Base-by-base conservation (phyloP, 2,797 vertebrate species). In the Labeo calbasu region DNA sequence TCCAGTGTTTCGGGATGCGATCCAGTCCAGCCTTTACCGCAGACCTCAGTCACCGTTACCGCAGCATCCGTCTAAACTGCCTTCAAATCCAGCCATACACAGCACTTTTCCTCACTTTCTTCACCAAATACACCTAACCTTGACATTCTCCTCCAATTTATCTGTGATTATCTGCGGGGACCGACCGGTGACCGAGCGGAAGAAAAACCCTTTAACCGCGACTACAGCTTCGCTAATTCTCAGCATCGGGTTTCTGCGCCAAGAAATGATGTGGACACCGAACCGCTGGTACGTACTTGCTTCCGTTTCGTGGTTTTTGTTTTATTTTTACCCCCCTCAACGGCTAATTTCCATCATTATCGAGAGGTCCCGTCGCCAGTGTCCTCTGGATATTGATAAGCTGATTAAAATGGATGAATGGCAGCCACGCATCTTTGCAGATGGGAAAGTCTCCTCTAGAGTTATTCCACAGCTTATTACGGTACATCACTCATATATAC, bases 171-270 rank as follows among this genome's bases (percentile, higher is more conserved):
- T 79, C 51, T 75, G 66, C 5, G 87, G 68, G 87, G 87, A 89
- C 32, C 36, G 55, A 55, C 23, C 66, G 86, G 84, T 90, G 87
- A 90, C 75, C 53, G 59, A 46, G 28, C 68, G 7, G 83, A 43
- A 81, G 63, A 59, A 17, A 23, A 23, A 53, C 66, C 25, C 83
- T 81, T 87, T 61, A 71, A 81, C 83, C 86, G 79, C 88, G 76
- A 70, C 87, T 87, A 86, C 88, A 85, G 84, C 87, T 55, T 82
- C 90, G 88, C 88, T 88, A 92, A 88, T 91, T 87, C 91, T 89
- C 89, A 86, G 90, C 92, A 90, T 91, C 94, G 92, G 92, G 91
- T 94, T 94, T 91, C 93, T 96, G 94, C 95, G 94, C 92, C 92
- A 94, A 93, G 92, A 93, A 91, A 93, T 93, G 93, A 88, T 90